Percentiles rank a stretch among this genome's conserved stretches.
Evolutionary conservation across 1,140 invertebrate species (phyloP).

Genomic region (Drosophila kanapiae): DNA sequence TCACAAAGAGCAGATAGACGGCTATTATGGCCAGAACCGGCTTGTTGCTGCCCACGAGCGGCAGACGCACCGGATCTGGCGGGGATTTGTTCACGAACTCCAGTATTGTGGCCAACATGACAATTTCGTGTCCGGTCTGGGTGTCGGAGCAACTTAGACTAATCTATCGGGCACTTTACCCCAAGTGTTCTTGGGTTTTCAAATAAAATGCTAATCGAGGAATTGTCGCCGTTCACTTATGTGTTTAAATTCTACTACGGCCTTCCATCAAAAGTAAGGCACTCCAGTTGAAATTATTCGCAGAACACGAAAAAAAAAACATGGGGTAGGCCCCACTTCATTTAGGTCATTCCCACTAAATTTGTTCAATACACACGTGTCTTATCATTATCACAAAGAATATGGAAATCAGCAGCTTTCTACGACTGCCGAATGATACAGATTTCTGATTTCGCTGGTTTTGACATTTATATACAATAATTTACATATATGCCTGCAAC

Average conservation of each 20-base stretch:
- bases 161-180: neutral
- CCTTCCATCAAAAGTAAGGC: neutral
- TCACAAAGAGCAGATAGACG: slow-evolving; percentile 89
- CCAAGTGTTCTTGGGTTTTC: neutral
- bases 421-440: neutral
- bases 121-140: slow-evolving; percentile 1
- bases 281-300: neutral
- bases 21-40: slow-evolving; percentile 90
- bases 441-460: neutral
- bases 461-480: neutral
- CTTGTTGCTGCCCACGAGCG: slow-evolving; percentile 90
- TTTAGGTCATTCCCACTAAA: neutral
- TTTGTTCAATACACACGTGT: neutral
- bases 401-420: neutral
- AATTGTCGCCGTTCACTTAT: neutral
- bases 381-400: neutral
- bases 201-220: slow-evolving; percentile 14
- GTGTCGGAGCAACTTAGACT: slow-evolving; percentile 3
- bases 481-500: too few species aligned
- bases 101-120: slow-evolving; percentile 43
- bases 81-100: slow-evolving; percentile 15
- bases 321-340: too few species aligned
- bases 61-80: slow-evolving; percentile 62
- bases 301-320: neutral
- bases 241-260: neutral